phyloP scores from a whole-genome alignment of 2,797 vertebrate genomes.

The Antrozous pallidus region DNA sequence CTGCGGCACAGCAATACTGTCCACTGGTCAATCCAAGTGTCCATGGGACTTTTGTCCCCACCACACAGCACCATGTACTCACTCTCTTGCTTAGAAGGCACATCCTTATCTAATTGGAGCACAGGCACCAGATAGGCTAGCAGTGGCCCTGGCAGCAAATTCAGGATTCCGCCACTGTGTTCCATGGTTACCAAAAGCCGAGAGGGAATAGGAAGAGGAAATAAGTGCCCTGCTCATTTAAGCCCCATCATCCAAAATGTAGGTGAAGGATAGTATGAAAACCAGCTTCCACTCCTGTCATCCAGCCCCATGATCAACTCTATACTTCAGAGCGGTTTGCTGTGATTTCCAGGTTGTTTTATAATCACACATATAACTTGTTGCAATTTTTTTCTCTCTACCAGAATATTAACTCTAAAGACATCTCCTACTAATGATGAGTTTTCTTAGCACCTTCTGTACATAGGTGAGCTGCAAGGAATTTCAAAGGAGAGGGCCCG shows the following conservation, averaged over 20 bases:
- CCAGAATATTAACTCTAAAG: background rate
- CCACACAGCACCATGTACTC: background rate
- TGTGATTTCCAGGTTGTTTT: background rate
- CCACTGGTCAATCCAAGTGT: background rate
- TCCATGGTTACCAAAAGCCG: background rate
- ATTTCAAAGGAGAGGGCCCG: background rate
- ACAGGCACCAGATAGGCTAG: background rate
- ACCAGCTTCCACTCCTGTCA: background rate
- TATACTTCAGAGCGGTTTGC: background rate
- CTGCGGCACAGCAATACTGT: background rate
- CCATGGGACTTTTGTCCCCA: background rate
- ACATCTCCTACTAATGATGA: conserved; percentile 5
- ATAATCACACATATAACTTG: background rate
- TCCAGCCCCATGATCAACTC: background rate
- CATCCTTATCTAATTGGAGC: background rate
- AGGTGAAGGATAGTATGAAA: background rate
- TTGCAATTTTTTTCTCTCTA: background rate
- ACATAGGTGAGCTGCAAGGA: background rate
- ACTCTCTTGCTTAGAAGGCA: background rate
- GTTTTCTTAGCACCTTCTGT: conserved; percentile 13
- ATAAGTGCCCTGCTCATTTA: background rate
- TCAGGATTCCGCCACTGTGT: background rate
- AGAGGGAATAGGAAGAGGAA: background rate
- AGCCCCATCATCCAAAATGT: background rate
- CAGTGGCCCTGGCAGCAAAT: background rate